phyloP scores from a whole-genome alignment of 2,888 invertebrate genomes.

The Scaptomyza tumidula region DNA sequence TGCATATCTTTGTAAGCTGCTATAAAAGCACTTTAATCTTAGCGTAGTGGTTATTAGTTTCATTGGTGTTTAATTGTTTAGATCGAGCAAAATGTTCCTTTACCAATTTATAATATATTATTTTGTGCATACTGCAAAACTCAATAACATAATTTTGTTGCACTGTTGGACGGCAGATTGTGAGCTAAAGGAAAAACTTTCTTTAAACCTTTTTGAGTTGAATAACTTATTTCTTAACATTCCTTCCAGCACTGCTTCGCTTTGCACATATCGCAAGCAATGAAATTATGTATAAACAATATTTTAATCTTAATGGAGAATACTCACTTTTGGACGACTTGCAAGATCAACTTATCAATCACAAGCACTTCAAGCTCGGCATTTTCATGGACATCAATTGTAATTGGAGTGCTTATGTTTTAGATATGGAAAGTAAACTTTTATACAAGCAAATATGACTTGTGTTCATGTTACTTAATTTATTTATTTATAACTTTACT shows the following conservation, averaged over 20 bases:
- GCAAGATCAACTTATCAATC: slow-evolving; percentile 44
- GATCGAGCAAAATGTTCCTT: slow-evolving; percentile 28
- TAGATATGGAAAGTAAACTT: slow-evolving; percentile 50
- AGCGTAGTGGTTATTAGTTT: slow-evolving; percentile 17
- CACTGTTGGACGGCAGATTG: slow-evolving; percentile 35
- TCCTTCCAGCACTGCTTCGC: slow-evolving; percentile 53
- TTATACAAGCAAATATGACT: background rate
- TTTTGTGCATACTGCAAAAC: slow-evolving; percentile 50
- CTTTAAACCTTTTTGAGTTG: background rate
- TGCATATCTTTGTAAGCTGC: background rate
- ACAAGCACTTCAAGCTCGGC: slow-evolving; percentile 58
- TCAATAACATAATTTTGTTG: slow-evolving; percentile 49
- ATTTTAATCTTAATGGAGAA: slow-evolving; percentile 31
- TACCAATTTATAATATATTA: slow-evolving; percentile 61
- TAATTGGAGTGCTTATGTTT: slow-evolving; percentile 52
- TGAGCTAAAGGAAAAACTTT: slow-evolving; percentile 9
- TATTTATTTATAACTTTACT: too few relatives aligned
- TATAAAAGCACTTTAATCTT: slow-evolving; percentile 45
- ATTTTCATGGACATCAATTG: slow-evolving; percentile 78
- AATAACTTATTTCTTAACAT: background rate
- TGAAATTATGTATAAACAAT: slow-evolving; percentile 47
- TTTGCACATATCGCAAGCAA: slow-evolving; percentile 39
- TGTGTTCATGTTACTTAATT: background rate
- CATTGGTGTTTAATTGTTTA: slow-evolving; percentile 33
- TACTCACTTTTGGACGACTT: slow-evolving; percentile 19